Evolutionary conservation across 2,113 vertebrate species (phyloP).

Genomic region (Sialia sialis): DNA sequence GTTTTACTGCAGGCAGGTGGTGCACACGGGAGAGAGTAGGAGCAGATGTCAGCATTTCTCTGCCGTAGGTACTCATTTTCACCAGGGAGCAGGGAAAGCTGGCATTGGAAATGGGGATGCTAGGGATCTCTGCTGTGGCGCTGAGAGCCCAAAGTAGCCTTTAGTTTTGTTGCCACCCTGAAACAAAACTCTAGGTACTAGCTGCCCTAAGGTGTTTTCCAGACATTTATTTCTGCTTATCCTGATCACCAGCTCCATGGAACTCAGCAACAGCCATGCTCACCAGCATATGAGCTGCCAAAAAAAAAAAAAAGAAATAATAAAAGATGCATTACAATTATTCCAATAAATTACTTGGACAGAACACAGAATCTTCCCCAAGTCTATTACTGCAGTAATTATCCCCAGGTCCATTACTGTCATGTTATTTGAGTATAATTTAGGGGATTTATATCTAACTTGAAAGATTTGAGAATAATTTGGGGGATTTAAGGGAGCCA

Average conservation of each 20-base stretch:
- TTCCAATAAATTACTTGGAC: neutral
- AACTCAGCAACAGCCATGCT: neutral
- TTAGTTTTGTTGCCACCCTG: neutral
- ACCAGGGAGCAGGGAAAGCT: neutral
- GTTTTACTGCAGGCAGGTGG: neutral
- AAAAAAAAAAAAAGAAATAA: neutral
- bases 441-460: neutral
- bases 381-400: neutral
- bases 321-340: neutral
- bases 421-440: neutral
- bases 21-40: accelerated
- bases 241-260: neutral
- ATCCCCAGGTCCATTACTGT: neutral
- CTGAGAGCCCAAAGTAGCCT: neutral
- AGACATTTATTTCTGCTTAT: neutral
- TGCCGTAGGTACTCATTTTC: neutral
- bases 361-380: neutral
- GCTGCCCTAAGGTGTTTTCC: neutral
- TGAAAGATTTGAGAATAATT: neutral
- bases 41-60: neutral
- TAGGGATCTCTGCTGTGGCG: neutral
- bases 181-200: neutral
- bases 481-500: neutral
- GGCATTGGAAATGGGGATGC: neutral
- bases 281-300: neutral